A percentile compares a stretch with the other conserved stretches of the same genome.
Evolutionary conservation across 2,113 vertebrate genomes (phyloP).

Genomic region (Limnothrissa miodon): DNA sequence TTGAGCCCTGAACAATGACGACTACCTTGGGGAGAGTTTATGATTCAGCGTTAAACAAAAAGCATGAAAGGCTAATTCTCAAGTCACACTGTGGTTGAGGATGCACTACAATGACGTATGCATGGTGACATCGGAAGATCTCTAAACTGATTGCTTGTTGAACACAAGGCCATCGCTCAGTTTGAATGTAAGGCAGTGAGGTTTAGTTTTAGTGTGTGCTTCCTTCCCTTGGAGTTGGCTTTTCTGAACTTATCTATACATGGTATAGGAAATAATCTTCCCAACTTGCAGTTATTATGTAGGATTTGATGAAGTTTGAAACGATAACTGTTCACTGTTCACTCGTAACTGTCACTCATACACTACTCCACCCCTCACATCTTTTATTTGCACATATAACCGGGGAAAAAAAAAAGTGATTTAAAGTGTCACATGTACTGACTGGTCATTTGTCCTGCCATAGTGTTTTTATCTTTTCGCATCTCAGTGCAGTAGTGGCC

Average conservation of each 20-base stretch:
- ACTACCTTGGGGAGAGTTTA: background rate
- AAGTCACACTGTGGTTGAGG: background rate
- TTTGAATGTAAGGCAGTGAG: conserved; percentile 23
- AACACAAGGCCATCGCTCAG: conserved; percentile 16
- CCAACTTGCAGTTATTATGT: conserved; percentile 11
- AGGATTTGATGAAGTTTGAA: conserved; percentile 38
- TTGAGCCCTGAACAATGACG: conserved; percentile 15
- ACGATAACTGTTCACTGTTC: conserved; percentile 26
- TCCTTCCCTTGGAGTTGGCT: conserved; percentile 1
- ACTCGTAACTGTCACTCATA: conserved; percentile 3
- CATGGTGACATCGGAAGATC: background rate
- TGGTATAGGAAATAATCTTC: conserved; percentile 19
- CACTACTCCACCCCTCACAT: background rate
- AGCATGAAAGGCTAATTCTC: background rate
- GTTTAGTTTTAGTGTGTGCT: conserved; percentile 14
- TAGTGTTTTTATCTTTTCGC: background rate
- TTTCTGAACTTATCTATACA: background rate
- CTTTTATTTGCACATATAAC: conserved; percentile 9
- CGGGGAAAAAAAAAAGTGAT: background rate
- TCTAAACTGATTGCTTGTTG: background rate
- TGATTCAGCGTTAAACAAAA: background rate
- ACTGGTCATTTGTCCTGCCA: conserved; percentile 5
- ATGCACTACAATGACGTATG: background rate
- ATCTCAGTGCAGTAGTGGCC: background rate
- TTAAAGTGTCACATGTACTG: background rate